These are phyloP conservation scores for Drosophila rufa DNA, from an alignment of 1,140 invertebrate genomes.

Conservation along the genomic window DNA sequence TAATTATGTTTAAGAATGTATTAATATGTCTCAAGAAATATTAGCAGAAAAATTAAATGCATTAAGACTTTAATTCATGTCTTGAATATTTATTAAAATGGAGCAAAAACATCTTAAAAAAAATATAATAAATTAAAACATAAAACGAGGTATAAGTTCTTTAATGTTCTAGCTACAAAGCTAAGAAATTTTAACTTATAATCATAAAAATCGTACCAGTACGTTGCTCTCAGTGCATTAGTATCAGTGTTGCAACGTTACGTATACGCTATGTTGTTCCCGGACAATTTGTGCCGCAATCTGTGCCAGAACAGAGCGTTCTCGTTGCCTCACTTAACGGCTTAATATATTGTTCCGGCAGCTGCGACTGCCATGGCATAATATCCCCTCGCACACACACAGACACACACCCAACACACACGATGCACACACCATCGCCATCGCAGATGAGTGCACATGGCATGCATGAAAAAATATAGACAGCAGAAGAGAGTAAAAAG, in stretches of 20 bases:
- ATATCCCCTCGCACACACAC: constrained; percentile 43
- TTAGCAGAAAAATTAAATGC: too few species aligned
- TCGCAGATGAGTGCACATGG: constrained; percentile 61
- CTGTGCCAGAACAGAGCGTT: constrained; percentile 60
- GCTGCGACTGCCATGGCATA: constrained; percentile 67
- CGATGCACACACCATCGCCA: neutral
- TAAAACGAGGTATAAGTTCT: rapidly evolving
- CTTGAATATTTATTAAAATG: too few species aligned
- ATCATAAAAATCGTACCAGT: neutral
- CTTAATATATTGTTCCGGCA: constrained; percentile 82
- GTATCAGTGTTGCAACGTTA: constrained; percentile 34
- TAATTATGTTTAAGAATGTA: too few species aligned
- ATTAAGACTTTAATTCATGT: too few species aligned
- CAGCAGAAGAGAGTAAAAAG: constrained; percentile 55
- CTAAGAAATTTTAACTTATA: neutral
- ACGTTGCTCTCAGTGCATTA: constrained; percentile 4
- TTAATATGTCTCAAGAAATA: too few species aligned
- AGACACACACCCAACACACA: neutral
- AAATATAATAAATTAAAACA: neutral
- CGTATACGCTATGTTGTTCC: constrained; percentile 72
- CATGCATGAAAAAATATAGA: constrained; percentile 46
- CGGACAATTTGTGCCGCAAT: constrained; percentile 64
- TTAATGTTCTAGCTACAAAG: neutral
- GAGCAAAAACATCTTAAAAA: neutral
- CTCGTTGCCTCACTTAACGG: constrained; percentile 76